Conservation (phyloP, 2,888 invertebrate species). For the Diarsia rubi region DNA sequence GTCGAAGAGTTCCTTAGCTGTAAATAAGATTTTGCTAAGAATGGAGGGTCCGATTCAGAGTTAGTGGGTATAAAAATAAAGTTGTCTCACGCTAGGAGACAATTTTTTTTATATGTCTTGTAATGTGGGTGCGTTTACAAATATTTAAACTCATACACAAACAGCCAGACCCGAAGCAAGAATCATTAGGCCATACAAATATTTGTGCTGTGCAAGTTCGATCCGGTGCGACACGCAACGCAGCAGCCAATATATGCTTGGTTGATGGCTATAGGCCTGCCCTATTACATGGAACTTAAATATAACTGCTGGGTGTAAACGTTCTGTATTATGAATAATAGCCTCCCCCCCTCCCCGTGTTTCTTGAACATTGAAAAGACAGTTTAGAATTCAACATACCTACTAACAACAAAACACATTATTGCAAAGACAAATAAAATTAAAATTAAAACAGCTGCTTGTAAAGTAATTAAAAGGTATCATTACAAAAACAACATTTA, state of each 20-base stretch:
- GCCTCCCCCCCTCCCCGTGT: rapidly evolving
- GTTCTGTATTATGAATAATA: not conserved
- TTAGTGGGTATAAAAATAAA: not conserved
- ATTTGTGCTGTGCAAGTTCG: not conserved
- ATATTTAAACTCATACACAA: not conserved
- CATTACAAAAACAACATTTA: not conserved
- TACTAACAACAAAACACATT: not conserved
- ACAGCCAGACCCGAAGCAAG: not conserved
- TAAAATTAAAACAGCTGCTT: not conserved
- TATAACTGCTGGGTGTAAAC: not conserved
- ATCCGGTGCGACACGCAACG: not conserved
- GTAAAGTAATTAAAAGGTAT: not conserved
- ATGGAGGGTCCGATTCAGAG: not conserved
- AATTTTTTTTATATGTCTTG: not conserved
- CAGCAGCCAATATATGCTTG: not conserved
- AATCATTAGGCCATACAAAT: not conserved
- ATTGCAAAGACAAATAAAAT: not conserved
- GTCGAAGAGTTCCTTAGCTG: slow-evolving; percentile 94
- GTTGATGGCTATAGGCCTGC: not conserved
- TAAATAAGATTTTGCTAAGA: not conserved
- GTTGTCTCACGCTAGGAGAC: not conserved
- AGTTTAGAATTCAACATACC: not conserved
- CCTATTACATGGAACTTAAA: not conserved
- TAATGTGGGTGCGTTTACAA: not conserved
- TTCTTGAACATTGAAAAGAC: not conserved